A percentile compares a stretch with the other conserved stretches of the same genome.
Evolutionary conservation across 2,113 vertebrate genomes (phyloP).

Genomic region (Perca fluviatilis): DNA sequence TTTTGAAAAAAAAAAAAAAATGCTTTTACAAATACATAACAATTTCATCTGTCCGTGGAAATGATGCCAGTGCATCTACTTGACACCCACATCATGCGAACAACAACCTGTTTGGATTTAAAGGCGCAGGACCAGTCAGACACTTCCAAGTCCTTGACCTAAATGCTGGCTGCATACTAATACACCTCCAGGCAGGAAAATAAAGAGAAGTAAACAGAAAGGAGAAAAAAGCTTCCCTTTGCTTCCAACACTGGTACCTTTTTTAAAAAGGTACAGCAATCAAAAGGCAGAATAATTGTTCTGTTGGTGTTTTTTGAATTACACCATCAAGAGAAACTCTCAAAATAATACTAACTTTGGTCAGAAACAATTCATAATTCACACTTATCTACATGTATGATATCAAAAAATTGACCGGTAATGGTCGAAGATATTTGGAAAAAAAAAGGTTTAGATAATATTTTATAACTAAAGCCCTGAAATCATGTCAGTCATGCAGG

Average conservation of each 20-base stretch:
- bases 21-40: not conserved
- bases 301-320: slow-evolving; percentile 7
- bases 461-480: slow-evolving; percentile 30
- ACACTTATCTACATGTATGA: not conserved
- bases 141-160: slow-evolving; percentile 59
- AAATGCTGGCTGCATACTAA: slow-evolving; percentile 61
- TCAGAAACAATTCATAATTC: slow-evolving; percentile 19
- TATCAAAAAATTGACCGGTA: not conserved
- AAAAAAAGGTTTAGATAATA: not conserved
- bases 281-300: slow-evolving; percentile 7
- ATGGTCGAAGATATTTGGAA: slow-evolving; percentile 19
- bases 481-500: slow-evolving; percentile 19
- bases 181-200: not conserved
- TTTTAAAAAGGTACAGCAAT: slow-evolving; percentile 12
- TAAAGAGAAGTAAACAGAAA: slow-evolving; percentile 8
- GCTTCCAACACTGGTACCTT: slow-evolving; percentile 33
- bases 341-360: slow-evolving; percentile 37
- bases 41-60: slow-evolving; percentile 19
- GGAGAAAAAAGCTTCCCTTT: slow-evolving; percentile 20
- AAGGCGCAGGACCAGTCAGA: slow-evolving; percentile 41
- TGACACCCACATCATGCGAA: slow-evolving; percentile 65
- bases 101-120: slow-evolving; percentile 42
- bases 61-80: slow-evolving; percentile 38
- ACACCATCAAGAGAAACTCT: slow-evolving; percentile 8
- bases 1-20: slow-evolving; percentile 26